Evolutionary conservation across 2,797 vertebrate genomes (phyloP).

Genomic region (Schizopygopsis pylzovi): DNA sequence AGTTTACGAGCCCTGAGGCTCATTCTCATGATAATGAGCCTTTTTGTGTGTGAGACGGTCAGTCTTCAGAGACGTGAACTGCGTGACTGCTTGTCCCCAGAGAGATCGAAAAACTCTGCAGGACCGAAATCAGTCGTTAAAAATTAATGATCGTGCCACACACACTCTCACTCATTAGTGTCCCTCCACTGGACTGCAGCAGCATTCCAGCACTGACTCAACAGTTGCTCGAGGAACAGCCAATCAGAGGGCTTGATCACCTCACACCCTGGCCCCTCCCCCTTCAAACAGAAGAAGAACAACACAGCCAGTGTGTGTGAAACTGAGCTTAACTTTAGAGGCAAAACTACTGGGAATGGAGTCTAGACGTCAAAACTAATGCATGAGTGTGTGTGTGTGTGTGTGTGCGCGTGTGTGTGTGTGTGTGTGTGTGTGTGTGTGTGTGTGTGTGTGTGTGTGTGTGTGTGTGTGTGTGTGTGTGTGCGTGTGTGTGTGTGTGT

Average conservation of each 20-base stretch:
- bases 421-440: background rate
- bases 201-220: constrained; percentile 28
- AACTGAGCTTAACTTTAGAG: background rate
- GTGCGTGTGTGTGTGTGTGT: background rate
- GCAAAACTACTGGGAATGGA: background rate
- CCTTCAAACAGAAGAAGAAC: background rate
- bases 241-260: constrained; percentile 43
- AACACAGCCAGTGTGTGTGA: background rate
- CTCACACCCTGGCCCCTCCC: constrained; percentile 36
- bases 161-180: background rate
- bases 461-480: background rate
- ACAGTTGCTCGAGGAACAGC: constrained; percentile 32
- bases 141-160: background rate
- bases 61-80: background rate
- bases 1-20: background rate
- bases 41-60: background rate
- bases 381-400: background rate
- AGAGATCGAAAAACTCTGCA: background rate
- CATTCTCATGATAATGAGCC: background rate
- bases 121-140: background rate
- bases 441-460: background rate
- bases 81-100: background rate
- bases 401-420: background rate
- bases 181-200: background rate
- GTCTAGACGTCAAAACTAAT: background rate